Evolutionary conservation across 30 jellyfish, hydroid and myxozoan species (phyloP), one percentile per base, ranked within the genome.

Genomic region (Aurelia aurita): DNA sequence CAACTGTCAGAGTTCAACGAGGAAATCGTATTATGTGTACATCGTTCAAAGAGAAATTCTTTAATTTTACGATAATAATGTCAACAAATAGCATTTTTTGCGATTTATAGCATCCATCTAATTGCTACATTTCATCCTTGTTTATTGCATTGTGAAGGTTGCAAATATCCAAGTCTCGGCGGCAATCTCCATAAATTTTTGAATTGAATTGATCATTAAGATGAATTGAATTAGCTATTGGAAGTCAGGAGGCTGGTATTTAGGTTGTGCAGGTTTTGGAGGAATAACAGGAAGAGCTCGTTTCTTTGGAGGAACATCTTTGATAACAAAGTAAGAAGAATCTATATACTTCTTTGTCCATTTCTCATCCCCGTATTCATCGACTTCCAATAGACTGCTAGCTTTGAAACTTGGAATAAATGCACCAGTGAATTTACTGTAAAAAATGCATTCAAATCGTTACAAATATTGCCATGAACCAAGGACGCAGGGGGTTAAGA

Each of bases 241-340:
- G 54, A 88, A 94, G n/a, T 94, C 97, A 21, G 99, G 99, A 8
- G 99, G 99, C 73, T 88, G 97, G 66, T 94, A 94, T 39, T 94
- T 90, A 34, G 94, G 96, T 74, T 87, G 94, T 53, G 96, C 45
- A 4, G 95, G 94, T 63, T 83, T 89, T 11, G 96, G 49, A 12
- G 99, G 99, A 34, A 94, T 94, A 9, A 89, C 31, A 29, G 99
- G 99, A 27, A 94, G 90, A 1, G 99, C 99, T 43, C 99, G 62
- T 46, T 94, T 94, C 84, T 94, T 94, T 23, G 97, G 99, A 10
- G 99, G 99, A 0, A 94, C 99, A 46, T 94, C 99, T 85, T 94
- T 89, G 14, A 94, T 94, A 20, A 70, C 93, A 51, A 82, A 94
- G 20, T 89, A 96, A 12, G 97, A 82, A 34, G 97, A 77, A 59